A percentile compares a stretch with the other conserved stretches of the same genome.
These are phyloP conservation scores for Gadus macrocephalus DNA, from an alignment of 2,113 vertebrate species.

Conservation along the genomic window DNA sequence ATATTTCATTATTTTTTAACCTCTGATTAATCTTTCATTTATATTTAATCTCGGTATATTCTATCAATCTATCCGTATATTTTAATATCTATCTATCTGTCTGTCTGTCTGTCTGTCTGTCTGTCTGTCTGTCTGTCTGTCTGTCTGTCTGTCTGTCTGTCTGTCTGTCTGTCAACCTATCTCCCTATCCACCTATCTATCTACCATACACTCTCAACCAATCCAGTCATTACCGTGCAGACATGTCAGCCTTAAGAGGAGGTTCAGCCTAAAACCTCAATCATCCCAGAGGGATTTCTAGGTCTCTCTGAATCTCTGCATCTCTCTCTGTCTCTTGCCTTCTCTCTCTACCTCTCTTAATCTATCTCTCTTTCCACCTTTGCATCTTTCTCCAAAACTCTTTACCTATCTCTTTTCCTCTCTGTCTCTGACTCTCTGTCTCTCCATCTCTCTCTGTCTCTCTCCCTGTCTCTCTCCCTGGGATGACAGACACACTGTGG, in stretches of 20 bases:
- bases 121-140: conserved; percentile 4
- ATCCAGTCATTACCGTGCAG: not conserved
- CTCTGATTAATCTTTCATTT: not conserved
- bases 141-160: conserved; percentile 5
- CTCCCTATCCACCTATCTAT: conserved; percentile 10
- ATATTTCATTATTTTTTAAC: not conserved
- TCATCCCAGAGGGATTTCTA: too few species aligned
- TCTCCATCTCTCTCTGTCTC: not conserved
- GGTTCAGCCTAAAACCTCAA: not conserved
- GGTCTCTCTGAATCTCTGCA: not conserved
- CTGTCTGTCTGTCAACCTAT: conserved; percentile 6
- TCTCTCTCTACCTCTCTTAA: conserved; percentile 4
- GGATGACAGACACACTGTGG: not conserved
- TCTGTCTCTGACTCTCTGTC: not conserved
- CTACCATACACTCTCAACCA: not conserved
- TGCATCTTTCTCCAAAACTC: conserved; percentile 21
- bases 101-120: conserved; percentile 13
- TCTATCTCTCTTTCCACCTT: conserved; percentile 11
- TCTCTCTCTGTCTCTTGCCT: not conserved
- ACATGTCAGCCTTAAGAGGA: not conserved
- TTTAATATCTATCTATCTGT: not conserved
- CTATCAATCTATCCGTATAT: not conserved
- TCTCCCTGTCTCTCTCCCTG: too few species aligned
- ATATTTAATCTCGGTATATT: not conserved
- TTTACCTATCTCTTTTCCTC: not conserved